Conservation (phyloP, 2,113 vertebrate species). For the Bettongia penicillata region DNA sequence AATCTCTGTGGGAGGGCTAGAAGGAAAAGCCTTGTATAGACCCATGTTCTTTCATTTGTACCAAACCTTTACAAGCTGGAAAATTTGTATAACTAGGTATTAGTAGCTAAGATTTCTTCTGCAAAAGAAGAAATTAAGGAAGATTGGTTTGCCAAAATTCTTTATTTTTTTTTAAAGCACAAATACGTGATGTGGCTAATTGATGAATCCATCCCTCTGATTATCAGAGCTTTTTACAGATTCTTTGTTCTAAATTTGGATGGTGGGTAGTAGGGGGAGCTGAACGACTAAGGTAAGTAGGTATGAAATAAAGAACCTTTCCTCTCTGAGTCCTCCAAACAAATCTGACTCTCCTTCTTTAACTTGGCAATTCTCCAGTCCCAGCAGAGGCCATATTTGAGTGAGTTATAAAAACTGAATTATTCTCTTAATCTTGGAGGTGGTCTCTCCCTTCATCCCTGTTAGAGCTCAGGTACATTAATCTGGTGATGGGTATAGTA, state of each 20-base stretch:
- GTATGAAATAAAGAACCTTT: neutral
- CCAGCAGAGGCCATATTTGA: neutral
- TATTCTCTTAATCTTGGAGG: neutral
- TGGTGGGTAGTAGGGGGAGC: neutral
- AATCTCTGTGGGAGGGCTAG: slow-evolving; percentile 1
- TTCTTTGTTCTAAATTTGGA: slow-evolving; percentile 25
- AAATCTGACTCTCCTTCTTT: neutral
- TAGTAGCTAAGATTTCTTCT: neutral
- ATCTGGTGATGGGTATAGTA: neutral
- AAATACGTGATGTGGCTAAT: neutral
- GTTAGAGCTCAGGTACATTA: neutral
- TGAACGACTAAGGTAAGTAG: neutral
- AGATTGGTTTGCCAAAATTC: neutral
- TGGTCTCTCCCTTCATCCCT: neutral
- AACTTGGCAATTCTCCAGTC: neutral
- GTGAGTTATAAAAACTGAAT: neutral
- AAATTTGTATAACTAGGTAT: neutral
- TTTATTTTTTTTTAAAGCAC: neutral
- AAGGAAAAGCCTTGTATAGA: neutral
- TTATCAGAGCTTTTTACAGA: neutral
- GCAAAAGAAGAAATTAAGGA: accelerated
- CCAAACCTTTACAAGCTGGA: accelerated
- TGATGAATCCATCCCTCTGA: neutral
- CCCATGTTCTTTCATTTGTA: neutral
- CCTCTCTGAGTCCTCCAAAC: slow-evolving; percentile 9